Base-by-base conservation (phyloP, 2,113 vertebrate species). In the Egretta garzetta region DNA sequence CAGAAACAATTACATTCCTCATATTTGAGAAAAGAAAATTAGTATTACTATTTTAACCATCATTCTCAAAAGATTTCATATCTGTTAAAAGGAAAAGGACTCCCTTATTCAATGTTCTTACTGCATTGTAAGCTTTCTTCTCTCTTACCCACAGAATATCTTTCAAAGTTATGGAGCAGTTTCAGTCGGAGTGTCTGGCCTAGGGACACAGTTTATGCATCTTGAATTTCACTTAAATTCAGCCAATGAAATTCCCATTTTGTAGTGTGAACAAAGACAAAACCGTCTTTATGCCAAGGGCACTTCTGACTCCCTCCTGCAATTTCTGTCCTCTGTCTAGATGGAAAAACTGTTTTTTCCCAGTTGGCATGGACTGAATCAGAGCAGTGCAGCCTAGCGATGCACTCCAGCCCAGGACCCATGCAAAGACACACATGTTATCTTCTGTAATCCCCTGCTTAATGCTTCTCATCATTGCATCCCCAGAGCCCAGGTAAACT, bases 351-450 rank as follows among this genome's bases (percentile, higher is more conserved):
- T 47, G 10, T 45, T 71, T 93, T 93, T 74, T 37, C 22, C 6
- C 22, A 17, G 27, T 43, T 62, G 60, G 2, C 18, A 77, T 12
- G 16, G 28, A 55, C 22, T 53, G 32, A 55, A 50, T n/a, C 39
- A 39, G 21, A 62, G 28, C 14, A 59, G 12, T 0, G 1, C 7
- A 59, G 27, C 24, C 37, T 58, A 52, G 11, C 47, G 33, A 91
- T 73, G 6, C 13, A 39, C 6, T 12, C 8, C 10, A 80, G 3
- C 4, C 3, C 15, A 66, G 12, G n/a, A 86, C 8, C 1, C 9
- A 4, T 14, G 12, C 21, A 68, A 86, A 83, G 59, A 58, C 3
- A 5, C 16, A 32, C 7, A 8, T 0, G 0, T 43, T 41, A n/a
- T 45, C 8, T 68, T 63, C 17, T 60, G 17, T 33, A 73, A 43